phyloP scores from a whole-genome alignment of 2,888 invertebrate genomes.

The Eudemis profundana region DNA sequence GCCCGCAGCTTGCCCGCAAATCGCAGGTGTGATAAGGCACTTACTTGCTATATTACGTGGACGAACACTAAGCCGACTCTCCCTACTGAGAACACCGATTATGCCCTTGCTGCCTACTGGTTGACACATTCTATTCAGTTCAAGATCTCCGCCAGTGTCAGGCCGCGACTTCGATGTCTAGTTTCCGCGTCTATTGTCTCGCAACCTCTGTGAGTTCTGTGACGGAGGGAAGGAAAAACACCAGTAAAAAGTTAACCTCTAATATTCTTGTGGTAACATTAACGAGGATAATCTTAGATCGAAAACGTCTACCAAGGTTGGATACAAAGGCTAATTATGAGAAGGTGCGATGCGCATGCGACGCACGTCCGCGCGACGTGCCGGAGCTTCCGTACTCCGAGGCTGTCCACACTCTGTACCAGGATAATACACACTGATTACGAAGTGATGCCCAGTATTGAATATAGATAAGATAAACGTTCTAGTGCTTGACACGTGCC shows the following conservation, averaged over 20 bases:
- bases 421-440: neutral
- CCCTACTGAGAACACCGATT: no score
- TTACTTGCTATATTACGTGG: no score
- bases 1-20: no score
- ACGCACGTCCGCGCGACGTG: neutral
- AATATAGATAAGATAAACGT: neutral
- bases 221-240: neutral
- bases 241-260: neutral
- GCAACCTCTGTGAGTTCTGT: slow-evolving; percentile 12
- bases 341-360: neutral
- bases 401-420: neutral
- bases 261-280: neutral
- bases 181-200: slow-evolving; percentile 29
- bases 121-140: neutral
- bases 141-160: slow-evolving; percentile 19
- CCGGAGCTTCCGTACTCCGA: neutral
- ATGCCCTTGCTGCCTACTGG: slow-evolving; percentile 1
- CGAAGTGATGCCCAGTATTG: neutral
- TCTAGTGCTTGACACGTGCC: no score
- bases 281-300: neutral
- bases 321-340: neutral
- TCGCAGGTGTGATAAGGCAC: no score
- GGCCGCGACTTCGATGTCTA: neutral
- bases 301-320: neutral
- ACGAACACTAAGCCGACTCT: no score